These are phyloP conservation scores for Myiothlypis chrysogaster DNA, from an alignment of 2,797 vertebrate species.

Conservation along the genomic window DNA sequence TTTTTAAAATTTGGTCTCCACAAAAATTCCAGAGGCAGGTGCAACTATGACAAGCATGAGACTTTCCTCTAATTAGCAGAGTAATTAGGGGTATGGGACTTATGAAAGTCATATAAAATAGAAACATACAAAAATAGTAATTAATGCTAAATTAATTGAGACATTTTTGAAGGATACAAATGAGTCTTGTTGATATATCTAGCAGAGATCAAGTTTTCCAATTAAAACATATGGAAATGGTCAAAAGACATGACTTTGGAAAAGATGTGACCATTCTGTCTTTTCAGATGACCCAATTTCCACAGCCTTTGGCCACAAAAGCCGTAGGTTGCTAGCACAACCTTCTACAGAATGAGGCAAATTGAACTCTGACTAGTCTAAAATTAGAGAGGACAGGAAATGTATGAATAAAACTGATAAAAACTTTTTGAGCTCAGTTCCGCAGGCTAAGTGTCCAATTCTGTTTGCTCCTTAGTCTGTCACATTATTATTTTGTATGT, in stretches of 20 bases:
- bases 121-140: neutral
- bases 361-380: neutral
- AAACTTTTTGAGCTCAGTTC: neutral
- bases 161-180: neutral
- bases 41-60: neutral
- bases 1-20: neutral
- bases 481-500: neutral
- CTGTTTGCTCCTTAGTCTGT: neutral
- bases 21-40: neutral
- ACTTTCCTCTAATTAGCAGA: neutral
- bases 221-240: neutral
- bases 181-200: neutral
- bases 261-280: neutral
- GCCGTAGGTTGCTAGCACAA: rapidly evolving
- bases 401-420: neutral
- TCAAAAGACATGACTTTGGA: neutral
- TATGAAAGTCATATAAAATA: neutral
- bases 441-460: neutral
- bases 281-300: neutral
- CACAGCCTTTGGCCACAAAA: neutral
- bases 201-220: neutral
- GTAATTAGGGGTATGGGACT: neutral
- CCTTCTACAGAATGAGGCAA: neutral
- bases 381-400: neutral
- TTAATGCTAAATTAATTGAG: neutral